Percentiles rank a stretch among this genome's conserved stretches.
phyloP scores from a whole-genome alignment of 2,113 vertebrate genomes.

The Mus pahari region DNA sequence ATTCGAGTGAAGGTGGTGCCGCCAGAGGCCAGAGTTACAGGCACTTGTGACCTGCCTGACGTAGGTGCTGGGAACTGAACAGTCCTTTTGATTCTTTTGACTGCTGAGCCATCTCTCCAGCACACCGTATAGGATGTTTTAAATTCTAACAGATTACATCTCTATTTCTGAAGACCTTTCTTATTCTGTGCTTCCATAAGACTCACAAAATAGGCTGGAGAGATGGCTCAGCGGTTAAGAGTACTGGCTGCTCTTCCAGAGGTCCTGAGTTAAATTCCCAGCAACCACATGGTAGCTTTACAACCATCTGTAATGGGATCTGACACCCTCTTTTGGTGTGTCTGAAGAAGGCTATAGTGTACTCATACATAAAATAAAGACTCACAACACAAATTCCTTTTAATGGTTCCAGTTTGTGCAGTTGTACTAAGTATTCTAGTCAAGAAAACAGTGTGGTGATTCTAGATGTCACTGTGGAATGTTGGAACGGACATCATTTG shows the following conservation, averaged over 20 bases:
- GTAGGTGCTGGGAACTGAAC: background rate
- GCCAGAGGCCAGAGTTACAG: background rate
- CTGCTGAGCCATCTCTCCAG: background rate
- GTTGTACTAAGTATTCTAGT: constrained; percentile 18
- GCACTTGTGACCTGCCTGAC: background rate
- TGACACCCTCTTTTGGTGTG: too few relatives aligned
- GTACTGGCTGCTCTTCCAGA: too few relatives aligned
- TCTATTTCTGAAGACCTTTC: constrained; percentile 23
- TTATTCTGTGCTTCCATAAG: background rate
- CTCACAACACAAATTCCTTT: constrained; percentile 35
- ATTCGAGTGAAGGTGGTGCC: background rate
- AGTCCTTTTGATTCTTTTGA: background rate
- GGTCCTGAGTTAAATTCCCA: too few relatives aligned
- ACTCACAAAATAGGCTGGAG: background rate
- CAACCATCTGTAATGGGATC: too few relatives aligned
- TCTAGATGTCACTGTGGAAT: background rate
- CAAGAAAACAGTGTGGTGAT: background rate
- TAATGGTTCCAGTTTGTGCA: background rate
- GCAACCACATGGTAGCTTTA: too few relatives aligned
- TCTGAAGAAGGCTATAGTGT: too few relatives aligned
- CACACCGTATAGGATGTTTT: background rate
- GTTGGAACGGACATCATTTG: background rate
- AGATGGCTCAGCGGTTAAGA: too few relatives aligned
- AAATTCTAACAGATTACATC: background rate
- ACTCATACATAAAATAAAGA: too few relatives aligned